Evolutionary conservation across 2,888 invertebrate species (phyloP).

Genomic region (Cataglyphis livida): DNA sequence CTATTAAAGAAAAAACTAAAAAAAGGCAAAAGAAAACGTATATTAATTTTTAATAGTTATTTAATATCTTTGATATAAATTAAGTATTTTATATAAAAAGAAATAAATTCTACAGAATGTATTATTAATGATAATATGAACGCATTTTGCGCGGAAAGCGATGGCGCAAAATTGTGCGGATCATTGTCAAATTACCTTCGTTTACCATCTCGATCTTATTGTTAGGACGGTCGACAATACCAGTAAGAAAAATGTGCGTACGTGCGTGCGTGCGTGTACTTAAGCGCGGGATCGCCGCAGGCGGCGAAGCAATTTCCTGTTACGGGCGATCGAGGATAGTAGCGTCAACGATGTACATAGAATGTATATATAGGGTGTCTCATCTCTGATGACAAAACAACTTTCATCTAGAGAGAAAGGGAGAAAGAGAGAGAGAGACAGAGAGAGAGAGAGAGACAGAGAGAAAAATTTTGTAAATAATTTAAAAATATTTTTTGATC

Average conservation of each 20-base stretch:
- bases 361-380: conserved; percentile 3
- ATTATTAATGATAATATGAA: conserved; percentile 15
- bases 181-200: conserved; percentile 63
- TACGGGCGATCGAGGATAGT: conserved; percentile 56
- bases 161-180: conserved; percentile 51
- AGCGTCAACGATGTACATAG: conserved; percentile 20
- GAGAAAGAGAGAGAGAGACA: background rate
- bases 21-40: background rate
- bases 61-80: background rate
- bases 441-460: background rate
- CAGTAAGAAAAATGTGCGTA: conserved; percentile 51
- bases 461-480: background rate
- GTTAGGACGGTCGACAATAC: conserved; percentile 49
- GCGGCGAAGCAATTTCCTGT: conserved; percentile 64
- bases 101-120: background rate
- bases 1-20: background rate
- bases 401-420: background rate
- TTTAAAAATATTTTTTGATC: background rate
- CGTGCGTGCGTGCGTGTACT: conserved; percentile 31
- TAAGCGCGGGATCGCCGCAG: conserved; percentile 53
- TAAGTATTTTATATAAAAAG: background rate
- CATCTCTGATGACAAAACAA: background rate
- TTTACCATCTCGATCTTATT: conserved; percentile 46
- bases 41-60: background rate
- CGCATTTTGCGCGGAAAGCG: background rate